Evolutionary conservation across 2,888 invertebrate species (phyloP).

Genomic region (Lydus trimaculatus): DNA sequence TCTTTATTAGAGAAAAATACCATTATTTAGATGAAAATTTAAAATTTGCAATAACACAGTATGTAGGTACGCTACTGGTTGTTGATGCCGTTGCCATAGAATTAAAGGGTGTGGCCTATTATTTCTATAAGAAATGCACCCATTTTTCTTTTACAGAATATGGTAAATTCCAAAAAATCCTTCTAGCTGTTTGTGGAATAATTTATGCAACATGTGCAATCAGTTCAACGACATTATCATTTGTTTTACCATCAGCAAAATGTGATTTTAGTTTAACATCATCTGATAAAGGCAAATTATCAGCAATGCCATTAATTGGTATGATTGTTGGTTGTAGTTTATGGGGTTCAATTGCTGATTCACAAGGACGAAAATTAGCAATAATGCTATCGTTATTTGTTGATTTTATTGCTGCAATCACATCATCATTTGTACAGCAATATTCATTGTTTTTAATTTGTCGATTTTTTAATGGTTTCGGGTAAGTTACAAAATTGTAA

Average conservation of each 20-base stretch:
- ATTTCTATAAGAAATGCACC: too few relatives aligned
- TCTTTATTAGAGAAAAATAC: too few relatives aligned
- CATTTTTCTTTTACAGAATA: slow-evolving; percentile 63
- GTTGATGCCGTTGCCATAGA: too few relatives aligned
- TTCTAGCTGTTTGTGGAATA: slow-evolving; percentile 70
- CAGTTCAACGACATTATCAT: slow-evolving; percentile 71
- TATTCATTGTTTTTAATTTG: slow-evolving; percentile 68
- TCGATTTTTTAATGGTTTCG: slow-evolving; percentile 71
- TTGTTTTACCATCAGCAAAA: slow-evolving; percentile 69
- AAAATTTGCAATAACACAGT: too few relatives aligned
- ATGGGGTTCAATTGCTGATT: slow-evolving; percentile 76
- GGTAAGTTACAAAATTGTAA: too few relatives aligned
- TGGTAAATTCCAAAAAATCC: slow-evolving; percentile 70
- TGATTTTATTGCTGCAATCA: slow-evolving; percentile 66
- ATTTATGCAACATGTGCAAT: slow-evolving; percentile 75
- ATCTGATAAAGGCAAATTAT: slow-evolving; percentile 67
- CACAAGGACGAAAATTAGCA: slow-evolving; percentile 70
- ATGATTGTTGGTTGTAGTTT: slow-evolving; percentile 75
- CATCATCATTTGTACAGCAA: slow-evolving; percentile 66
- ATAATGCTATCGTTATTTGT: slow-evolving; percentile 69
- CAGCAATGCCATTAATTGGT: slow-evolving; percentile 69
- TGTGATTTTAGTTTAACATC: slow-evolving; percentile 66
- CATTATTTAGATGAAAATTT: too few relatives aligned
- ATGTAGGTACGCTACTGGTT: too few relatives aligned
- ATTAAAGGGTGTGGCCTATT: too few relatives aligned